Percentiles rank a stretch among this genome's conserved stretches.
Evolutionary conservation across 2,113 vertebrate species (phyloP).

Genomic region (Pomatostomus ruficeps): DNA sequence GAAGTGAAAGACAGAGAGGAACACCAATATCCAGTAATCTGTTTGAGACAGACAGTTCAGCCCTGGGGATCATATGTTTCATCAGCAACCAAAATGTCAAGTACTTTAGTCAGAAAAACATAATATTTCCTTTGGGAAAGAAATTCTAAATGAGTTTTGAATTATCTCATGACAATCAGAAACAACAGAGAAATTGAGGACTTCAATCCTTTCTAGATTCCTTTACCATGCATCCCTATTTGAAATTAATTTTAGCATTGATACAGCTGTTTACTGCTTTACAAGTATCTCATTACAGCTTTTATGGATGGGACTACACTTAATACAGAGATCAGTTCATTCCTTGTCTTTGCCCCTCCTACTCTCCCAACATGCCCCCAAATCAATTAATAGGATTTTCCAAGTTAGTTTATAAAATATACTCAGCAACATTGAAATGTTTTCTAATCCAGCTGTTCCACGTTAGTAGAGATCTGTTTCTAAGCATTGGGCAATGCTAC

Average conservation of each 20-base stretch:
- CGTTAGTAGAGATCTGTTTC: not conserved
- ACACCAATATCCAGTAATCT: not conserved
- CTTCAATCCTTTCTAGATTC: constrained; percentile 12
- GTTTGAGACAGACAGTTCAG: not conserved
- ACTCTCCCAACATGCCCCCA: not conserved
- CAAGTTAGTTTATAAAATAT: not conserved
- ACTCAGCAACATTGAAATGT: not conserved
- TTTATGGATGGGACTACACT: not conserved
- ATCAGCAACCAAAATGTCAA: not conserved
- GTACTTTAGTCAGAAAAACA: constrained; percentile 13
- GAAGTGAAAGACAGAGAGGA: not conserved
- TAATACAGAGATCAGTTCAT: not conserved
- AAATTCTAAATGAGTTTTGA: constrained; percentile 17
- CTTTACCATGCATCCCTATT: not conserved
- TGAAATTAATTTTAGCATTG: not conserved
- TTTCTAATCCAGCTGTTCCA: not conserved
- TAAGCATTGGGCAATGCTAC: not conserved
- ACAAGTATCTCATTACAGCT: not conserved
- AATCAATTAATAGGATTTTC: constrained; percentile 19
- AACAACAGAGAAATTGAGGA: constrained; percentile 58
- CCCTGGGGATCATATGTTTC: not conserved
- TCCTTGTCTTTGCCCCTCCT: not conserved
- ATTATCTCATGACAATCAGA: constrained; percentile 17
- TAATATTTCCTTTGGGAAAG: constrained; percentile 64
- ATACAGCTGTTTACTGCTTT: not conserved